Evolutionary conservation across 2,113 vertebrate genomes (phyloP).

Genomic region (Propithecus coquereli): DNA sequence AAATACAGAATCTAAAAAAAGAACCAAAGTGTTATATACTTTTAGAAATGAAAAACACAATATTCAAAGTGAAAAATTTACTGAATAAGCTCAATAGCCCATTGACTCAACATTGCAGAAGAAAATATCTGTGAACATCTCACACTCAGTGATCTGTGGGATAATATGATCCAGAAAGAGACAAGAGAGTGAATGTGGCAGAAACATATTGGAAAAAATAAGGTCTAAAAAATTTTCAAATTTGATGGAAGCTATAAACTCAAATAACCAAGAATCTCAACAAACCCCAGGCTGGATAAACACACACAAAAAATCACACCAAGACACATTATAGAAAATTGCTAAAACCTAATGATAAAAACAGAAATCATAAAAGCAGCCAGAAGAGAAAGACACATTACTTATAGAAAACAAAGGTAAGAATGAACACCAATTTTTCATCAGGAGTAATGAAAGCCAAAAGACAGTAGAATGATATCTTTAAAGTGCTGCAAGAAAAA

Average conservation of each 20-base stretch:
- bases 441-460: background rate
- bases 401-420: background rate
- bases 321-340: background rate
- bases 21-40: background rate
- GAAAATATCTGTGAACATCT: background rate
- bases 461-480: background rate
- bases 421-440: background rate
- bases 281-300: background rate
- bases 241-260: background rate
- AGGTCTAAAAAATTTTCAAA: background rate
- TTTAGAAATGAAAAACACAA: constrained; percentile 2
- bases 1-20: background rate
- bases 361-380: background rate
- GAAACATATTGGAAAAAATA: background rate
- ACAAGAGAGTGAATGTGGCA: background rate
- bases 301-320: background rate
- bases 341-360: background rate
- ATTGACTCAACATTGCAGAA: background rate
- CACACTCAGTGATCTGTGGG: background rate
- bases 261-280: background rate
- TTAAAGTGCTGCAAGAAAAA: background rate
- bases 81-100: background rate
- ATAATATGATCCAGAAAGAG: background rate
- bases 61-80: background rate
- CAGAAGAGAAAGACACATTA: background rate